These are phyloP conservation scores for Vidua chalybeata DNA, from an alignment of 2,113 vertebrate genomes.

Conservation along the genomic window DNA sequence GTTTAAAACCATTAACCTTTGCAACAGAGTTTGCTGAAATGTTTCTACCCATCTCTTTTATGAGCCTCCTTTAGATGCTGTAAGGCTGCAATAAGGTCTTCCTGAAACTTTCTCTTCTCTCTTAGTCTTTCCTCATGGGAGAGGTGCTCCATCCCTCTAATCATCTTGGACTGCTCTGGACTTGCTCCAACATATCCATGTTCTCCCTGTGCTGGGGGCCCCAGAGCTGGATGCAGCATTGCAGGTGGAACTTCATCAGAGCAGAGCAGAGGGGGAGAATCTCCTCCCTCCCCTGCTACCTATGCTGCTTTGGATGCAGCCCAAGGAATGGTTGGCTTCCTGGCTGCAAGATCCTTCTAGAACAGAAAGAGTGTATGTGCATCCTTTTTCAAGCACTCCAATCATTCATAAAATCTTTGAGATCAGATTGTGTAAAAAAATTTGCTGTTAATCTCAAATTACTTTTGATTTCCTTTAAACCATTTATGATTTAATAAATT, in stretches of 20 bases:
- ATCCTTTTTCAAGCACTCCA: not conserved
- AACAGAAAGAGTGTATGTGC: accelerated
- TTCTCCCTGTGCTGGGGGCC: not conserved
- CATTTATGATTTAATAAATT: not conserved
- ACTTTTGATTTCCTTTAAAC: not conserved
- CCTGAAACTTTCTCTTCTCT: not conserved
- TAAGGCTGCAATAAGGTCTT: not conserved
- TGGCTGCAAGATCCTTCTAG: not conserved
- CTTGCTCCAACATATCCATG: accelerated
- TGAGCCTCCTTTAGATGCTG: too few relatives aligned
- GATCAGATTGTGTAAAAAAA: not conserved
- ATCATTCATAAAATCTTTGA: not conserved
- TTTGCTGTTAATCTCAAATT: not conserved
- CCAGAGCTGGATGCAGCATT: not conserved
- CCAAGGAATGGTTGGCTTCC: not conserved
- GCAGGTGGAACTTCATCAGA: not conserved
- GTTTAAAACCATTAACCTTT: not conserved
- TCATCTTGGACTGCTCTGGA: not conserved
- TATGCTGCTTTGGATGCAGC: accelerated
- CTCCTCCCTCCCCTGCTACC: not conserved
- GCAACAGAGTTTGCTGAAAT: not conserved
- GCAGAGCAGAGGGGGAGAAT: not conserved
- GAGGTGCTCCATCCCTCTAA: not conserved
- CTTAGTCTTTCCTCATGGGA: not conserved
- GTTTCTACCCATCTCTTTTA: not conserved